Percentiles rank a stretch among this genome's conserved stretches.
phyloP scores from a whole-genome alignment of 92 coral and sea anemone genomes.

The Palythoa heliodiscus region DNA sequence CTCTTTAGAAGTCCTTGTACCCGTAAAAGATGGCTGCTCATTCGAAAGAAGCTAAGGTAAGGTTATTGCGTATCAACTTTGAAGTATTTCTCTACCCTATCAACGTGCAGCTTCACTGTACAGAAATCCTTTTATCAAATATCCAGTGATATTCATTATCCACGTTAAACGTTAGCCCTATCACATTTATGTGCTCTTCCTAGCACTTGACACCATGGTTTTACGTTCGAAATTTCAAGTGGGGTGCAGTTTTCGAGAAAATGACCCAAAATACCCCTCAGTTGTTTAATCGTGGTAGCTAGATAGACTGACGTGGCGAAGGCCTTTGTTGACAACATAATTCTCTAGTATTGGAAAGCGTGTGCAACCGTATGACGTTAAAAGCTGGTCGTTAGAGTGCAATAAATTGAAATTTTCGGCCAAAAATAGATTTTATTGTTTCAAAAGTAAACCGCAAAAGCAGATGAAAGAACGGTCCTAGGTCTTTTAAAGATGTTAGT shows the following conservation, averaged over 20 bases:
- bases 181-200: neutral
- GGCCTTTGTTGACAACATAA: neutral
- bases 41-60: constrained; percentile 2
- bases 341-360: neutral
- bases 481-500: neutral
- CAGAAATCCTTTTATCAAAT: neutral
- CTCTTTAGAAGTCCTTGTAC: neutral
- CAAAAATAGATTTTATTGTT: constrained; percentile 14
- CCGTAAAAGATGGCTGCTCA: neutral
- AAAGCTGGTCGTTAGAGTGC: neutral
- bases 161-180: constrained; percentile 12
- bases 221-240: constrained; percentile 26
- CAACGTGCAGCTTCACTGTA: no score
- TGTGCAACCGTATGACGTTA: neutral
- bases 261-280: neutral
- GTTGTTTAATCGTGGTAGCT: neutral
- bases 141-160: constrained; percentile 17
- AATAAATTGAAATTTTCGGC: neutral
- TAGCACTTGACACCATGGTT: constrained; percentile 18
- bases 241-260: constrained; percentile 21
- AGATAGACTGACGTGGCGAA: neutral
- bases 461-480: constrained; percentile 3
- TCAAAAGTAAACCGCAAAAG: neutral
- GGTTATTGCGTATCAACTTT: neutral
- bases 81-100: no score